These are phyloP conservation scores for Psix sp. DNA, from an alignment of 1,140 invertebrate genomes.

Conservation along the genomic window DNA sequence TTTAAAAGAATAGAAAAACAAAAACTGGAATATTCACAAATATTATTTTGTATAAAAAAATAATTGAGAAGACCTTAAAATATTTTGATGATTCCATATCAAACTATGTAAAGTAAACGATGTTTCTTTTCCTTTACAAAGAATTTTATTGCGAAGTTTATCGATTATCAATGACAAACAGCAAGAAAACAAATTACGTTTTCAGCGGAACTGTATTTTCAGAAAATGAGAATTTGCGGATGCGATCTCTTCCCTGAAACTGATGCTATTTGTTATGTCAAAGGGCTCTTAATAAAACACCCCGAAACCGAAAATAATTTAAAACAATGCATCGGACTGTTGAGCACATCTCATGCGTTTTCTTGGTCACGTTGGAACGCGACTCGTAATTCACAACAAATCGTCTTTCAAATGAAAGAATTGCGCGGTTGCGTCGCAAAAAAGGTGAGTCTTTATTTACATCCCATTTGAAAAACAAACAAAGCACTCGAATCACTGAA, in stretches of 20 bases:
- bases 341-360: constrained; percentile 87
- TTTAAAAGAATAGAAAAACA: too few species aligned
- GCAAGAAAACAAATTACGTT: too few species aligned
- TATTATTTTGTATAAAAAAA: too few species aligned
- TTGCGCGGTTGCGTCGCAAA: constrained; percentile 76
- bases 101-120: too few species aligned
- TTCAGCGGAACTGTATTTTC: constrained; percentile 50
- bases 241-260: constrained; percentile 93
- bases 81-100: too few species aligned
- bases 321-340: constrained; percentile 89
- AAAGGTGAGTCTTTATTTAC: constrained; percentile 22
- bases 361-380: constrained; percentile 93
- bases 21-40: too few species aligned
- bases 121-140: too few species aligned
- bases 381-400: constrained; percentile 79
- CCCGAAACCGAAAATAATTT: constrained; percentile 86
- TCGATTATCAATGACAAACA: too few species aligned
- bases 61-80: too few species aligned
- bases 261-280: constrained; percentile 90
- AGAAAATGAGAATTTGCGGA: constrained; percentile 85
- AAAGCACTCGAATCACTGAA: too few species aligned
- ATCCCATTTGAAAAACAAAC: neutral
- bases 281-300: constrained; percentile 85
- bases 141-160: neutral
- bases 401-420: constrained; percentile 86